Base-by-base conservation (phyloP, 2,113 vertebrate genomes). In the Dissostichus mawsoni region DNA sequence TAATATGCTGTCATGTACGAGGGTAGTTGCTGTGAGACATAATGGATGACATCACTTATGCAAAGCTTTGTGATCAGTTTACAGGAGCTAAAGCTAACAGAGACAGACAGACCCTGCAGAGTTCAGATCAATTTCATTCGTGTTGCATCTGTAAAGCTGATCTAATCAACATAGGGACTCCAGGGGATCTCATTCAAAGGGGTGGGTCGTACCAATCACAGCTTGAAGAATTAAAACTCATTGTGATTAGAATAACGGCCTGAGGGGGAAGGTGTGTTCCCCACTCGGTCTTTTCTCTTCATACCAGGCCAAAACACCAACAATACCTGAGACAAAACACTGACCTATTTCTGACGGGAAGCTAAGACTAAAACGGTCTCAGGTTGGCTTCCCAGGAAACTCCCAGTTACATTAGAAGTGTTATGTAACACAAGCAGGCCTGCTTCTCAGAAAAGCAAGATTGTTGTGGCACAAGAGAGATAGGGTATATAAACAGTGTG, bases 371-470 rank as follows among this genome's bases (percentile, higher is more conserved):
- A 13, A 47, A 23, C n/a, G 3, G 18, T 65, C 64, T 77, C 74
- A 65, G 67, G 64, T 80, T 78, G 17, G 45, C 29, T 29, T 29
- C 75, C 64, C 80, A 65, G 85, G 76, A 85, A 89, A 63, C 73
- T 82, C 67, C 69, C 65, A 11, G 58, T 61, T 69, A 65, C 68
- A 82, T 47, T 82, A 50, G 36, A 65, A 52, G 58, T 41, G 64
- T 92, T 90, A 80, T 62, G 78, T 69, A 90, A 90, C 8, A 51
- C 3, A 25, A 78, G 58, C 29, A 13, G 66, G 11, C 59, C 47
- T 0, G 29, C 9, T 78, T 78, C 82, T 69, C n/a, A 48, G 64
- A 74, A 79, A 11, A 59, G 76, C 33, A 45, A 59, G 0, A 29
- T 0, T 70, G 68, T 23, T n/a, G 36, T 48, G 12, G 36, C 44